Base-by-base conservation (phyloP, 2,797 vertebrate genomes). In the Halcyon badia region DNA sequence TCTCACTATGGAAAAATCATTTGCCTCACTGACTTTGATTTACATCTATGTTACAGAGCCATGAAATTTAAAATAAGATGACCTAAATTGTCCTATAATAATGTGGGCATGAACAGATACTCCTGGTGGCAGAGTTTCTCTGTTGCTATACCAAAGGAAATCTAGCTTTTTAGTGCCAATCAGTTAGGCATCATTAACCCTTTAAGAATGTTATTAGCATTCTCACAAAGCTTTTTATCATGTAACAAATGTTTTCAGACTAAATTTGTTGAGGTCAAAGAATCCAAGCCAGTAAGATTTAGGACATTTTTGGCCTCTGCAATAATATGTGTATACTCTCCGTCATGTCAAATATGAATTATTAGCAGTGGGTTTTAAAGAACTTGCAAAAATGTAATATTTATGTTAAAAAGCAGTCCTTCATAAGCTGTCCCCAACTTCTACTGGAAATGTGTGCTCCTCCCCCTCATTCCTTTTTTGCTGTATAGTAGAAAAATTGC, bases 21-120 rank as follows among this genome's bases (percentile, higher is more conserved):
- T 97, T 97, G 68, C 83, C 82, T 96, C 87, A 79, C 90, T 95
- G 95, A 87, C 91, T 97, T 93, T 97, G 93, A 98, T 97, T 97
- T 97, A 97, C 87, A 69, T 87, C 90, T 96, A 9, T 89, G 83
- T 96, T 97, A 87, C 61, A 75, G 83, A 97, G 91, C 82, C 92
- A 94, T 94, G 85, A 89, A 89, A 90, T 96, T 97, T 95, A 93
- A 97, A 97, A 93, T 91, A 96, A 95, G 89, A 93, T 70, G 82
- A 90, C 93, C 87, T 86, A 81, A 93, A 97, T 97, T 97, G 83
- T 90, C 83, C 94, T 94, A 25, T 92, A 97, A 97, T 97, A 94
- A 96, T 91, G 93, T 94, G 89, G 94, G 77, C 82, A 85, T 86
- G 96, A 75, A 75, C 1, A 0, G 87, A 25, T 61, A 79, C 42